Percentiles rank a stretch among this genome's conserved stretches.
These are phyloP conservation scores for Tipula unca DNA, from an alignment of 2,888 invertebrate species.

Conservation along the genomic window DNA sequence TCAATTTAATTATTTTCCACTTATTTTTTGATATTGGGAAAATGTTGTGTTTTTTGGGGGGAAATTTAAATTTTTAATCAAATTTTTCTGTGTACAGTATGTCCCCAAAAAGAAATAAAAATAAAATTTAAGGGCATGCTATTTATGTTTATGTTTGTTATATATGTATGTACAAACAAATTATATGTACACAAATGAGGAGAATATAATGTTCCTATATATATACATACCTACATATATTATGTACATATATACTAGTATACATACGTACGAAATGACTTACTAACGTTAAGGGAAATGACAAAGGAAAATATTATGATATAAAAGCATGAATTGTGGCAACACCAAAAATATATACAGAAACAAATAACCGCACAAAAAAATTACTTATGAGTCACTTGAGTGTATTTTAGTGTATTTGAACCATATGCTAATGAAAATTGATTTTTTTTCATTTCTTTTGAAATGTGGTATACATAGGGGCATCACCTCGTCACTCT, in stretches of 20 bases:
- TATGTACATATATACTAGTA: background rate
- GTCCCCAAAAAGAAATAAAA: background rate
- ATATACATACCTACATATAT: background rate
- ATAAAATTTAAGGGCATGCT: background rate
- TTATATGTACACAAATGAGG: no score
- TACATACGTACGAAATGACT: background rate
- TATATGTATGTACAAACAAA: background rate
- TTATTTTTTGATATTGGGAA: background rate
- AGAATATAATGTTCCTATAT: no score
- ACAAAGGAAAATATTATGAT: background rate
- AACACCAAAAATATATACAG: background rate
- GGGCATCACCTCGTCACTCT: background rate
- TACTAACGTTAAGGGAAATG: background rate
- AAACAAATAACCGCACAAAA: background rate
- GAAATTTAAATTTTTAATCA: background rate
- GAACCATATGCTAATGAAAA: constrained; percentile 8
- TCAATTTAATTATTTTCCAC: background rate
- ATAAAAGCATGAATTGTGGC: background rate
- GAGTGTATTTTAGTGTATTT: background rate
- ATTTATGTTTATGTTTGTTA: background rate
- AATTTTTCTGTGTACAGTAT: background rate
- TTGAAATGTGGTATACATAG: background rate
- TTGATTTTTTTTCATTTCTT: background rate
- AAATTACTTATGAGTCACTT: background rate
- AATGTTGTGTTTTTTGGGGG: background rate